Base-by-base conservation (phyloP, 1,140 invertebrate genomes). In the Drosophila varians region DNA sequence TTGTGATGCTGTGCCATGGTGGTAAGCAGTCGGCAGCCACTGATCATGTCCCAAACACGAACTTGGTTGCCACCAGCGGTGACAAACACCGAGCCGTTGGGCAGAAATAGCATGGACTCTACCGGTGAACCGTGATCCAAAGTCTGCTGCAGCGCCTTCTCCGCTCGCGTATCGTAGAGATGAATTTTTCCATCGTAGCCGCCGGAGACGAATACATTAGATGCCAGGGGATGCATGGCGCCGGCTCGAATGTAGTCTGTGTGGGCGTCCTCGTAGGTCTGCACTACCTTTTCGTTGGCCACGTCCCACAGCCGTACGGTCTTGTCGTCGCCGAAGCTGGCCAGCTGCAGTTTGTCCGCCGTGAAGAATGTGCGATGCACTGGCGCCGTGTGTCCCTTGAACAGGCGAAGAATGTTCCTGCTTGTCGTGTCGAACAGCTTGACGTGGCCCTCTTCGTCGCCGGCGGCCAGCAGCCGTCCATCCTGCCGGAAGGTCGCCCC, bases 251-350 rank as follows among this genome's bases (percentile, higher is more conserved):
- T 93, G 91, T 98, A 98, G 92, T 98, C 97, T 25, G 90, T 93
- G 91, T 98, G 97, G 5, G 52, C 42, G 70, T 94, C 93, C 58
- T 94, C 93, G 89, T 95, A 97, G 14, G 91, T 93, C 26, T 92
- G 74, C 84, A 94, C 75, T 93, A 94, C 92, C 72, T 94, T 94
- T 91, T 98, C 97, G 77, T 93, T 96, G 4, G 96, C 93, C 84
- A 99, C 96, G 89, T 99, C 98, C 97, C 97, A 99, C 7, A 98
- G 70, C 65, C 93, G 93, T 5, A 96, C 94, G n/a, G 95, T 93
- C 91, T 97, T 98, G 90, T 99, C 98, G 92, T 99, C 98, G 5
- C 97, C 97, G 91, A 97, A 98, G 80, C 97, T 98, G 4, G 96
- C 93, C 25, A 99, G 93, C 55, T 96, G 95, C 25, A 94, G 91